Base-by-base conservation (phyloP, 2,797 vertebrate genomes). In the Typhlichthys subterraneus region DNA sequence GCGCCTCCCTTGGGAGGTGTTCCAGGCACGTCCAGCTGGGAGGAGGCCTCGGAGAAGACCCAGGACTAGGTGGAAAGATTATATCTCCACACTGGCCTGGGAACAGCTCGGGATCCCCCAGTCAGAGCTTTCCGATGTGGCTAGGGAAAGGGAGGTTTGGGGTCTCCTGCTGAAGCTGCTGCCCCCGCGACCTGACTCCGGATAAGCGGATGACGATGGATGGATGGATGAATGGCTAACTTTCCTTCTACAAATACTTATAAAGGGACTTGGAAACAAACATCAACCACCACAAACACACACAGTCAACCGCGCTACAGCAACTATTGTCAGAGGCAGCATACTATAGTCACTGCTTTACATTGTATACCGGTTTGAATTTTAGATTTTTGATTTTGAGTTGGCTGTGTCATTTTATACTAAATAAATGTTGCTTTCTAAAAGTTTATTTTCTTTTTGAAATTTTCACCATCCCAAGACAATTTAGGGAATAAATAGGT, bases 351-450 rank as follows among this genome's bases (percentile, higher is more conserved):
- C 17, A 1, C 5, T 33, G 53, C 31, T 53, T 12, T 51, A 31
- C 42, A 73, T 61, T 50, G n/a, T 86, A 76, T 82, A 71, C 31
- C 77, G 73, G 55, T 31, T 63, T 55, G 14, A 12, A n/a, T n/a
- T n/a, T n/a, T n/a, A n/a, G n/a, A 11, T 33, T 49, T 10, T 42
- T 61, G 46, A 58, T 50, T 69, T 51, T 73, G 15, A 17, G 15
- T 57, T 50, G 77, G 75, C 81, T 86, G 84, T 83, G 74, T 83
- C 68, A 80, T 57, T 65, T 87, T 88, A 87, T 89, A 64, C 74
- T 63, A 72, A 87, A 83, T 76, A 88, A 83, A 87, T 45, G 67
- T 48, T 82, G 64, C 60, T 80, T 77, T 82, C 59, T 61, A 62
- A 73, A 9, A 31, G 49, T n/a, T n/a, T 29, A 17, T 53, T 4